A percentile compares a stretch with the other conserved stretches of the same genome.
These are phyloP conservation scores for Pipistrellus kuhlii DNA, from an alignment of 2,797 vertebrate species.

Conservation along the genomic window DNA sequence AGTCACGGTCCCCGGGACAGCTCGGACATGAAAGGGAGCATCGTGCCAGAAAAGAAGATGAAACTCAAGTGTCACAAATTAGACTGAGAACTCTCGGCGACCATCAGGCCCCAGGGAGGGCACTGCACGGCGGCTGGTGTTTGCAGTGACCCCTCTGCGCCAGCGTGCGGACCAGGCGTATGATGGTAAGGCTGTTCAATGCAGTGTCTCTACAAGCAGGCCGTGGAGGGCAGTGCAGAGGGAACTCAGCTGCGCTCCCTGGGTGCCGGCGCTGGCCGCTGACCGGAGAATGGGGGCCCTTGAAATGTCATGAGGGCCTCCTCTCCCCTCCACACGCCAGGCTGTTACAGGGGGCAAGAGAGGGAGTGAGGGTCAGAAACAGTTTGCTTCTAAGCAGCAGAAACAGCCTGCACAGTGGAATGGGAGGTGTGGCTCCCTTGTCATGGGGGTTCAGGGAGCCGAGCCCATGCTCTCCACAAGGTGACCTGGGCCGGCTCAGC, in stretches of 20 bases:
- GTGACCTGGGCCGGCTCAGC: neutral
- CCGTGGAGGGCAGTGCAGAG: neutral
- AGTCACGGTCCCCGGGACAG: neutral
- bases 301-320: neutral
- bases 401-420: neutral
- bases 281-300: fast-evolving
- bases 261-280: neutral
- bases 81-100: neutral
- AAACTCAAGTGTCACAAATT: neutral
- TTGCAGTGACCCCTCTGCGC: neutral
- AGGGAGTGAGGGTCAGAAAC: neutral
- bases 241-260: neutral
- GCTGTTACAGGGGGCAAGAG: neutral
- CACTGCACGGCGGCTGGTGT: neutral
- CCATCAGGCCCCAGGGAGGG: neutral
- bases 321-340: too few relatives aligned
- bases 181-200: too few relatives aligned
- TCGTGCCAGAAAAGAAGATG: neutral
- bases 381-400: neutral
- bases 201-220: neutral
- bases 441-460: neutral
- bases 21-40: neutral
- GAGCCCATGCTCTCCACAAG: neutral
- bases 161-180: neutral
- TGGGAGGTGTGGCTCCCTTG: neutral